phyloP scores from a whole-genome alignment of 2,888 invertebrate species.

The Chrysodeixis includens region DNA sequence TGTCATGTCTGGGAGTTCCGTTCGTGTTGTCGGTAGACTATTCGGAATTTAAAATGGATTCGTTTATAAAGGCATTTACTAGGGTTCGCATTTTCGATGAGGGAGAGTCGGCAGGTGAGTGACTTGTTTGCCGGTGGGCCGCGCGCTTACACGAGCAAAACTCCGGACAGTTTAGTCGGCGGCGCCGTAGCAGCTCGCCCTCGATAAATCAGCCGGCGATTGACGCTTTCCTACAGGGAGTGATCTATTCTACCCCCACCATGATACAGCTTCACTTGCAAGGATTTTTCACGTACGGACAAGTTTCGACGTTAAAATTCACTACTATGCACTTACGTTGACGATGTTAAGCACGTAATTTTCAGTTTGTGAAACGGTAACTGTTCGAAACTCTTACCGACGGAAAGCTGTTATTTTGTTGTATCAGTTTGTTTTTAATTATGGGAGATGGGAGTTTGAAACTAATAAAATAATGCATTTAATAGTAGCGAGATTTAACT shows the following conservation, averaged over 20 bases:
- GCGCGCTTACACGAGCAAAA: constrained; percentile 83
- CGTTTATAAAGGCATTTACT: constrained; percentile 87
- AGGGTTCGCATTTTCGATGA: constrained; percentile 86
- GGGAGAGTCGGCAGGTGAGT: constrained; percentile 86
- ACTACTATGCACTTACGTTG: constrained; percentile 59
- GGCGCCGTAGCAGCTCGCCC: constrained; percentile 75
- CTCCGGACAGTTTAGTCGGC: constrained; percentile 85
- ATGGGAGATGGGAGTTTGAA: not conserved
- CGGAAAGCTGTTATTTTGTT: constrained; percentile 8
- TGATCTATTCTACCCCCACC: constrained; percentile 86
- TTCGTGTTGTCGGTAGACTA: constrained; percentile 84
- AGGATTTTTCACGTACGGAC: constrained; percentile 78
- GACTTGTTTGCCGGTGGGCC: constrained; percentile 87
- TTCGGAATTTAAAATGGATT: constrained; percentile 86
- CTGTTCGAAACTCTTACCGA: constrained; percentile 18
- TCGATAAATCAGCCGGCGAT: constrained; percentile 87
- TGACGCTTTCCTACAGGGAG: constrained; percentile 88
- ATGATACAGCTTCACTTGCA: constrained; percentile 84
- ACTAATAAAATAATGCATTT: not conserved
- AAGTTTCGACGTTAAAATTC: constrained; percentile 68
- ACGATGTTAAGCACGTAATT: constrained; percentile 41
- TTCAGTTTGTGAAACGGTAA: constrained; percentile 27
- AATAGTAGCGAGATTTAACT: too few relatives aligned
- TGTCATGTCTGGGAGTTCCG: constrained; percentile 86
- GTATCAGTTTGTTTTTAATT: not conserved